Conservation (phyloP, 2,113 vertebrate genomes). For the Glaucidium brasilianum region DNA sequence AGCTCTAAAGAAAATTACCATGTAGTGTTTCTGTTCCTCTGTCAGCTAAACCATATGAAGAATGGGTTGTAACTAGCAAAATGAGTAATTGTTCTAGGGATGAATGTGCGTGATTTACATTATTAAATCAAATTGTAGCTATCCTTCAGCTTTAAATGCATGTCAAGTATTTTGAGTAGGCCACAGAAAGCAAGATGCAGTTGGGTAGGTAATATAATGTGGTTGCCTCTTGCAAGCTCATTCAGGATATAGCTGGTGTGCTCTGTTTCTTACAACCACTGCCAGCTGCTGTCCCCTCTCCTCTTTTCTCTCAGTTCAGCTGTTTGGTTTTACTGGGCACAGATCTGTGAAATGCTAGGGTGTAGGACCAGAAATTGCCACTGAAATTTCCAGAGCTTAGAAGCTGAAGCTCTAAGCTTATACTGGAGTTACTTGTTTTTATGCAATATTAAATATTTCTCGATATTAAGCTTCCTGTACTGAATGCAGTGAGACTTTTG, state of each 20-base stretch:
- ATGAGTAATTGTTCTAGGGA: neutral
- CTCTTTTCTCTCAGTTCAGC: neutral
- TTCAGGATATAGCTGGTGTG: neutral
- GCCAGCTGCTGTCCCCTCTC: neutral
- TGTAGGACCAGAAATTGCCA: neutral
- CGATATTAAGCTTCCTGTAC: neutral
- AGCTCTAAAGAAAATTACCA: neutral
- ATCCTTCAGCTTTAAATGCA: neutral
- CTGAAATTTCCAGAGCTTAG: neutral
- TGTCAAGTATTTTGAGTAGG: neutral
- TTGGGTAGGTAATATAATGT: neutral
- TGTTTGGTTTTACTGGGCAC: neutral
- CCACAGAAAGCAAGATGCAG: neutral
- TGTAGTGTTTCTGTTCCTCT: neutral
- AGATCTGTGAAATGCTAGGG: neutral
- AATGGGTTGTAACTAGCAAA: neutral
- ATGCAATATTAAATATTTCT: neutral
- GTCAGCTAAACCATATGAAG: neutral
- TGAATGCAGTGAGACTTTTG: neutral
- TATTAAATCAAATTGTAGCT: neutral
- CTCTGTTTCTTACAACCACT: neutral
- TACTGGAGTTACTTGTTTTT: neutral
- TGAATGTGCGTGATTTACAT: neutral
- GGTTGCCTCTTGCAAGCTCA: neutral
- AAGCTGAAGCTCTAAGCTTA: neutral